Evolutionary conservation across 2,113 vertebrate species (phyloP).

Genomic region (Tretioscincus oriximinensis): DNA sequence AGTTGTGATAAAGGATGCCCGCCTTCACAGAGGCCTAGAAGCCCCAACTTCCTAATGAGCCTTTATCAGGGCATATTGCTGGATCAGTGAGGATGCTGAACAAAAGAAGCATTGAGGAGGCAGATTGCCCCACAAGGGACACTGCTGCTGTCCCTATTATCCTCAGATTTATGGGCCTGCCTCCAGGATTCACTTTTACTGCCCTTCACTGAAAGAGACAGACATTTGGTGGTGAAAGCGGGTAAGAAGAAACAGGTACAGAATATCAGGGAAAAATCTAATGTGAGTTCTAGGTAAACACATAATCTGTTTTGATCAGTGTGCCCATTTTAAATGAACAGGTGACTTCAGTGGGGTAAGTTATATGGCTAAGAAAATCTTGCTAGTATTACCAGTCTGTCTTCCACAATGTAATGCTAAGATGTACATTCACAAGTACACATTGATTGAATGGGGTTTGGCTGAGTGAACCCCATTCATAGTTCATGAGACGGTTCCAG

Average conservation of each 20-base stretch:
- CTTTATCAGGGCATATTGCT: constrained; percentile 49
- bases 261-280: background rate
- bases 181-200: constrained; percentile 18
- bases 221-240: constrained; percentile 4
- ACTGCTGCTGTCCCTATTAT: constrained; percentile 6
- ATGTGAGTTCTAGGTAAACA: constrained; percentile 5
- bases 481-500: too few species aligned
- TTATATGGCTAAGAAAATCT: background rate
- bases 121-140: background rate
- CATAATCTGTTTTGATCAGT: background rate
- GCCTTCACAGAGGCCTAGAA: background rate
- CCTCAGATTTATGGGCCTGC: constrained; percentile 14
- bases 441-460: too few species aligned
- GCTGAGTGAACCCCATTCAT: too few species aligned
- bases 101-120: constrained; percentile 64
- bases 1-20: constrained; percentile 21
- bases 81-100: constrained; percentile 46
- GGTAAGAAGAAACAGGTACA: background rate
- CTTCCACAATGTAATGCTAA: too few species aligned
- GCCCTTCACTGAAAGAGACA: constrained; percentile 23
- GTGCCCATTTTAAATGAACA: background rate
- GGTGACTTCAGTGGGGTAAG: background rate
- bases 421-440: too few species aligned
- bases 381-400: too few species aligned
- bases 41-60: constrained; percentile 28